A percentile compares a stretch with the other conserved stretches of the same genome.
Evolutionary conservation across 30 jellyfish, hydroid and myxozoan species (phyloP).

Genomic region (Mastigias papua): DNA sequence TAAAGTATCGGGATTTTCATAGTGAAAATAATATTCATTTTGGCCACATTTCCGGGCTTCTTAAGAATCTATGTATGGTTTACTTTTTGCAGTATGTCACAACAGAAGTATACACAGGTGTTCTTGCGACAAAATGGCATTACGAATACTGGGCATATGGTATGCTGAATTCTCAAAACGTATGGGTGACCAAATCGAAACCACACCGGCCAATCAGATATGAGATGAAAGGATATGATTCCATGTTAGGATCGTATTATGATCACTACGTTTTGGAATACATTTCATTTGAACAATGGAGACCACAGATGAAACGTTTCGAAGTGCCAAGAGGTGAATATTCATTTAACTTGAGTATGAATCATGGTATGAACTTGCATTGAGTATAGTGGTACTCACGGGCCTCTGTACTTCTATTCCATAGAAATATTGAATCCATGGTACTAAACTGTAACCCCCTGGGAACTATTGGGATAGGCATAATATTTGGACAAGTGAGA

Average conservation of each 20-base stretch:
- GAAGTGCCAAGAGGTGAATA: constrained; percentile 78
- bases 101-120: constrained; percentile 96
- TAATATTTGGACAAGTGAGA: no score
- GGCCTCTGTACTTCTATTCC: no score
- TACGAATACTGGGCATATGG: constrained; percentile 95
- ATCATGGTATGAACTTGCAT: no score
- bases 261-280: constrained; percentile 95
- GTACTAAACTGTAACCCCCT: no score
- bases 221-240: constrained; percentile 96
- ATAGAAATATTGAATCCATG: no score
- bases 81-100: constrained; percentile 72
- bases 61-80: neutral
- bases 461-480: no score
- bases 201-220: constrained; percentile 97
- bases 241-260: constrained; percentile 96
- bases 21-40: no score
- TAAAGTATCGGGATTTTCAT: no score
- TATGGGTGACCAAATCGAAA: constrained; percentile 93
- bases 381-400: no score
- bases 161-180: constrained; percentile 90
- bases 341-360: no score
- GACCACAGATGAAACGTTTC: constrained; percentile 71
- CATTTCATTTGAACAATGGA: constrained; percentile 90
- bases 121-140: constrained; percentile 94
- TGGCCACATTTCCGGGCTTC: no score